phyloP scores from a whole-genome alignment of 2,797 vertebrate genomes.

The Argentina silus region DNA sequence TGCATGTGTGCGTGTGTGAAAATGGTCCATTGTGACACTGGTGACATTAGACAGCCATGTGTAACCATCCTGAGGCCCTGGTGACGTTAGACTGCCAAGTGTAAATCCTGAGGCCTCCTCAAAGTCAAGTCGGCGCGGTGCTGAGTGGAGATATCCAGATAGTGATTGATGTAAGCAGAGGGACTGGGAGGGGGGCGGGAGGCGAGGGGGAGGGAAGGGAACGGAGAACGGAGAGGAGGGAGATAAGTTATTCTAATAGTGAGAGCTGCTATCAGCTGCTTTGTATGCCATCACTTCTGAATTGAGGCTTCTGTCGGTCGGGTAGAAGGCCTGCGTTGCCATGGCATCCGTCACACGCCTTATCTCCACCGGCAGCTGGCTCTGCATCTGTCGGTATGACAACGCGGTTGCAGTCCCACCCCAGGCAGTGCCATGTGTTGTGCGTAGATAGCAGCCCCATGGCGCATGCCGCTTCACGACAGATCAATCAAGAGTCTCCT shows the following conservation, averaged over 20 bases:
- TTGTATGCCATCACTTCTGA: slow-evolving; percentile 20
- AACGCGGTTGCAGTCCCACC: not conserved
- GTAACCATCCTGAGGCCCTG: not conserved
- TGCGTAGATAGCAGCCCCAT: not conserved
- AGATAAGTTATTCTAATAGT: slow-evolving; percentile 21
- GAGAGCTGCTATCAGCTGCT: not conserved
- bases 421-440: slow-evolving; percentile 4
- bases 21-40: too few species aligned
- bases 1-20: too few species aligned
- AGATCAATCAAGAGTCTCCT: slow-evolving; percentile 17
- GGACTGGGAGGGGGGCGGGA: not conserved
- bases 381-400: slow-evolving; percentile 1
- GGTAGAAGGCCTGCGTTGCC: slow-evolving; percentile 4
- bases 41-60: not conserved
- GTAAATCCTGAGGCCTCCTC: not conserved
- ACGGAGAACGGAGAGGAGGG: not conserved
- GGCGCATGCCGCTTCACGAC: slow-evolving; percentile 10
- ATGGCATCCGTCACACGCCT: slow-evolving; percentile 15
- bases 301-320: not conserved
- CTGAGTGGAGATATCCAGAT: slow-evolving; percentile 3
- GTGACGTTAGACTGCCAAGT: not conserved
- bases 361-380: slow-evolving; percentile 34
- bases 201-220: not conserved
- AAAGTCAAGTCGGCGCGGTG: not conserved
- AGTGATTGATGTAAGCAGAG: slow-evolving; percentile 2